Evolutionary conservation across 1,140 invertebrate species (phyloP), one percentile per base, ranked within the genome.

Genomic region (Philopotamus ludificatus): DNA sequence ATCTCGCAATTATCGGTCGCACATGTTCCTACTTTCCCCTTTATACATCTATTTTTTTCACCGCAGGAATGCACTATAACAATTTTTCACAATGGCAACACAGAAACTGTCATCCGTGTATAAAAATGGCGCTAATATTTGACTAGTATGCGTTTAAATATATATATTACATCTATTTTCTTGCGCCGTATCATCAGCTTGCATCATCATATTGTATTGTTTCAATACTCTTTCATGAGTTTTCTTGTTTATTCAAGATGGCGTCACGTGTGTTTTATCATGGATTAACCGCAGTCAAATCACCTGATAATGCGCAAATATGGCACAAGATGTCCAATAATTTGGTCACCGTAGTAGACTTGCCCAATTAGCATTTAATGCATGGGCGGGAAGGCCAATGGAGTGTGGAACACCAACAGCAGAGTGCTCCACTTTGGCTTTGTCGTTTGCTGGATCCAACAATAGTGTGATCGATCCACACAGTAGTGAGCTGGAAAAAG

Each of bases 61-160:
- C 44, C 44, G 44, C 44, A 47, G 44, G 44, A 47, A 47, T 47
- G 44, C 18, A 47, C 44, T 34, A 4, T 7, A 34, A 34, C 12
- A 3, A 47, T 20, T 15, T 15, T 47, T 47, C 44, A 20, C 8
- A 9, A 16, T 16, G 44, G 44, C 44, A 47, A 47, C 15, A 8
- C 44, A 12, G 15, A 47, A 20, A n/a, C n/a, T n/a, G 34, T 8
- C 8, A 8, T 39, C 34, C 34, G 34, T 34, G 28, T 34, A 34
- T 7, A 34, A 34, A n/a, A 20, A 47, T 44, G 51, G 51, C 51
- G 55, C 62, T 55, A 55, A 34, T 44, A 10, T n/a, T 55, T 64
- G 62, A 64, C 62, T 64, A 64, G 62, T 64, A 64, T 53, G 42
- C 44, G 62, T 54, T 57, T 53, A 53, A 53, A 53, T 23, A 53